These are phyloP conservation scores for Caenorhabditis uteleia DNA, from an alignment of 2,888 invertebrate genomes.

Conservation along the genomic window DNA sequence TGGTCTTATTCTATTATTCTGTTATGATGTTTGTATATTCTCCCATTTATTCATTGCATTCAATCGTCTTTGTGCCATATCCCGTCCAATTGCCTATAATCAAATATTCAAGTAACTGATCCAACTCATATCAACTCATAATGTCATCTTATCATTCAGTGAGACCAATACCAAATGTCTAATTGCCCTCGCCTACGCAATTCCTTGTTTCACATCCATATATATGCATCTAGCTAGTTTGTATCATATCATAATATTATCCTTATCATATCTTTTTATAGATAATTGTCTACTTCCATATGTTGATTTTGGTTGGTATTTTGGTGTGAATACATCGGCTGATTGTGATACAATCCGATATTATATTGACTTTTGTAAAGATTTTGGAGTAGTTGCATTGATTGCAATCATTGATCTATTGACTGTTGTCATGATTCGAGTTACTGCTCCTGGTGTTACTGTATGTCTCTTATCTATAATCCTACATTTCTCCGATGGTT, in stretches of 20 bases:
- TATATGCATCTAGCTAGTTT: slow-evolving; percentile 36
- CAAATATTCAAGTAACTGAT: slow-evolving; percentile 26
- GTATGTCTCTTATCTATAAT: no score
- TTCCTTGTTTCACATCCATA: slow-evolving; percentile 33
- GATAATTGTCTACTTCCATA: slow-evolving; percentile 33
- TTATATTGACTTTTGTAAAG: slow-evolving; percentile 31
- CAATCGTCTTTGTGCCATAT: slow-evolving; percentile 43
- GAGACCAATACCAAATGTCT: slow-evolving; percentile 21
- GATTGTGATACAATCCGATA: slow-evolving; percentile 32
- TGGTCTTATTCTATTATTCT: slow-evolving; percentile 44
- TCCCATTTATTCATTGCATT: slow-evolving; percentile 43
- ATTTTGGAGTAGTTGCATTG: slow-evolving; percentile 24
- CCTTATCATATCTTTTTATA: slow-evolving; percentile 7
- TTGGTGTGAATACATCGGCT: slow-evolving; percentile 28
- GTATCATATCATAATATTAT: not conserved
- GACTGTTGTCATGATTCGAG: slow-evolving; percentile 30
- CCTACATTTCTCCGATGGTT: no score
- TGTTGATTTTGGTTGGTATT: slow-evolving; percentile 35
- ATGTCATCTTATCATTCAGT: slow-evolving; percentile 11
- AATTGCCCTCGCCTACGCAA: slow-evolving; percentile 30
- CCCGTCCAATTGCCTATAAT: slow-evolving; percentile 31
- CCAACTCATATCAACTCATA: not conserved
- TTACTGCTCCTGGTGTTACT: slow-evolving; percentile 14
- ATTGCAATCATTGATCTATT: slow-evolving; percentile 21
- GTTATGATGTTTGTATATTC: slow-evolving; percentile 46